A percentile compares a stretch with the other conserved stretches of the same genome.
Evolutionary conservation across 2,113 vertebrate genomes (phyloP).

Genomic region (Potamarius usumacintae): DNA sequence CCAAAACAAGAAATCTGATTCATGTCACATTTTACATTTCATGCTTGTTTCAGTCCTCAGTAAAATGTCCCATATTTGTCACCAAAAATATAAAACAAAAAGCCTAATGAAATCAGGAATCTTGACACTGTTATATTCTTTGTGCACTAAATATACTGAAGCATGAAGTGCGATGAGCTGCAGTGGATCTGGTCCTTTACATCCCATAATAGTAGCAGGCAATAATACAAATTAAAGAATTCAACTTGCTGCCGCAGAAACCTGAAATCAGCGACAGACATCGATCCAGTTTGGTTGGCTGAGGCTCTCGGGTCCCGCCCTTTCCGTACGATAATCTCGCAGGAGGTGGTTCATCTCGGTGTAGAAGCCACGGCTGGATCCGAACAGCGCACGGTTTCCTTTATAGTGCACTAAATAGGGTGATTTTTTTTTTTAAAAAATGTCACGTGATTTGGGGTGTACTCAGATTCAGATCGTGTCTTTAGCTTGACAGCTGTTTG

Average conservation of each 20-base stretch:
- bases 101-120: neutral
- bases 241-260: slow-evolving; percentile 19
- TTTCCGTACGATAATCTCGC: slow-evolving; percentile 31
- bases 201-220: slow-evolving; percentile 23
- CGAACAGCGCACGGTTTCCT: neutral
- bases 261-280: slow-evolving; percentile 2
- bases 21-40: neutral
- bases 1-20: neutral
- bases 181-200: slow-evolving; percentile 52
- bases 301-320: neutral
- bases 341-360: slow-evolving; percentile 7
- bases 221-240: slow-evolving; percentile 1
- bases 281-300: slow-evolving; percentile 6
- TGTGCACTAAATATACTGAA: slow-evolving; percentile 38
- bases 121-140: slow-evolving; percentile 28
- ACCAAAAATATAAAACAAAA: slow-evolving; percentile 22
- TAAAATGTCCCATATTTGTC: neutral
- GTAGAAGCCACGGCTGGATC: slow-evolving; percentile 23
- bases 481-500: too few species aligned
- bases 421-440: too few species aligned
- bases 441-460: too few species aligned
- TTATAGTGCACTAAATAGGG: neutral
- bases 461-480: too few species aligned
- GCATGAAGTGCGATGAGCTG: slow-evolving; percentile 43
- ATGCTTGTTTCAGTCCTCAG: neutral